Conservation (phyloP, 2,888 invertebrate genomes). For the Seladonia tumulorum region DNA sequence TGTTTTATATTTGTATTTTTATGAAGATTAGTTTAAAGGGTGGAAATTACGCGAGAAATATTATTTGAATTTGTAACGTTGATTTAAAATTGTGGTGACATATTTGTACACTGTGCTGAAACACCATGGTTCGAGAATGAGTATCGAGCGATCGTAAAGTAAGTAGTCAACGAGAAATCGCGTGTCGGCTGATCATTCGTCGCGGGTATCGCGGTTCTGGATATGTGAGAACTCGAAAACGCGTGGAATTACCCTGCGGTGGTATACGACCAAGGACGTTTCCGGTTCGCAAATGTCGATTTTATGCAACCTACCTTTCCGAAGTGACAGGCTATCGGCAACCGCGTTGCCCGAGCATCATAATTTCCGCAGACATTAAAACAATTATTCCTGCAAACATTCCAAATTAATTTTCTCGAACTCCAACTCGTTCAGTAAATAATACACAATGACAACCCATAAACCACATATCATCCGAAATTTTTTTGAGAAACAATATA, state of each 20-base stretch:
- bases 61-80: background rate
- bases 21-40: background rate
- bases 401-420: background rate
- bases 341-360: background rate
- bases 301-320: background rate
- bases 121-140: constrained; percentile 1
- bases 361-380: background rate
- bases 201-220: constrained; percentile 10
- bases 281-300: constrained; percentile 21
- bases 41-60: background rate
- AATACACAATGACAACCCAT: background rate
- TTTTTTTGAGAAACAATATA: background rate
- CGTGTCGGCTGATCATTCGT: constrained; percentile 42
- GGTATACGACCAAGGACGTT: constrained; percentile 30
- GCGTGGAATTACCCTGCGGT: constrained; percentile 26
- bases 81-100: background rate
- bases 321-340: constrained; percentile 5
- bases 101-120: background rate
- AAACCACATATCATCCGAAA: no score
- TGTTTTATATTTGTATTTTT: no score
- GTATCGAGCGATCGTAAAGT: constrained; percentile 24
- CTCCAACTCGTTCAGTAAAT: background rate
- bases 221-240: constrained; percentile 43
- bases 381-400: background rate
- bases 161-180: constrained; percentile 37